Evolutionary conservation across 2,888 invertebrate genomes (phyloP), one percentile per base, ranked within the genome.

Genomic region (Caenorhabditis auriculariae): DNA sequence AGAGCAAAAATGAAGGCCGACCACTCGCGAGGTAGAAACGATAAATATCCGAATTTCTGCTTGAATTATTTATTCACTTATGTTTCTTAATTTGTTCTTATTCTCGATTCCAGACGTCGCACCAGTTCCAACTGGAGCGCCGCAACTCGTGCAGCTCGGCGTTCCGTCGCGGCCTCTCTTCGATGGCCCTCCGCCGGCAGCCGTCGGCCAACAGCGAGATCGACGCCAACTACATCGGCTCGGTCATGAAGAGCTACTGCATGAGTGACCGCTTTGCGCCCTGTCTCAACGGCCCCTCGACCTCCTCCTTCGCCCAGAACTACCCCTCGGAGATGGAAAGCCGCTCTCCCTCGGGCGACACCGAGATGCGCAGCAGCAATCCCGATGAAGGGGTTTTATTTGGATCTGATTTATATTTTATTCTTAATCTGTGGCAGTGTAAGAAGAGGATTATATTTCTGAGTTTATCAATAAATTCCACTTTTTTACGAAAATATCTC

Each of bases 121-220:
- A 43, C 2, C 21, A 49, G 27, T 46, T 45, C 15, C 55, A 59
- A 2, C 44, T 69, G 32, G 69, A 69, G 26, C 23, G 69, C 21
- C 12, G 69, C 21, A 69, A 69, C 35, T 69, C 69, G 15, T 69
- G 69, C 29, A 63, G 63, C 38, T 69, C 69, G 7, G 69, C 69
- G 4, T 69, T 69, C 37, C 41, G 66, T n/a, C 52, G 72, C 43
- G 76, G 75, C 17, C 82, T 79, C 81, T 82, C 81, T 76, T 75
- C 81, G 19, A 82, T 75, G 68, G 50, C 72, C 80, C 82, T 85
- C 83, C 61, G 84, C 83, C 58, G 82, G 79, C 73, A 73, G 47
- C 70, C 73, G n/a, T 73, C 73, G 4, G 66, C 73, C 1, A 70
- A 70, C 45, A 66, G 66, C 38, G 73, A 73, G 51, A 59, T 70